Base-by-base conservation (phyloP, 2,888 invertebrate species). In the Elmis aenea region DNA sequence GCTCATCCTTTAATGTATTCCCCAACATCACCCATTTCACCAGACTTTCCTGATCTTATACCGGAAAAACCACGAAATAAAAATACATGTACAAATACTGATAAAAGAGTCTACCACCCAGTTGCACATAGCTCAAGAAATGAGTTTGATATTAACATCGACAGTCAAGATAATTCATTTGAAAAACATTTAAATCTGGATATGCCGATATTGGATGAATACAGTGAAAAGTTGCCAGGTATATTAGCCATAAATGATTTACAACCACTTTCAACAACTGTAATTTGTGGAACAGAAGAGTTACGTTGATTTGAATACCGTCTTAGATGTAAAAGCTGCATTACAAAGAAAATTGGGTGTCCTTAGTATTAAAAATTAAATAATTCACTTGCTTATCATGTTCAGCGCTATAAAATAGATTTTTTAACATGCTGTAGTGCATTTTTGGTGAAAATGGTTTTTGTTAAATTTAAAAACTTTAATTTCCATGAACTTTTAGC, bases 1-100 rank as follows among this genome's bases (percentile, higher is more conserved):
- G 66, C 62, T 11, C 69, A 69, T 49, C 69, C 69, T 3, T 48
- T 69, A 34, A 68, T 69, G 68, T 56, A 54, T 44, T 61, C 63
- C 4, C 59, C 64, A 8, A 48, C 50, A 10, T 59, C 65, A 4
- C 58, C 63, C 12, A 54, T 62, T 21, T 60, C 65, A 2, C 59
- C 61, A 3, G 62, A 63, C 49, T 66, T 52, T 54, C 68, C 67
- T 2, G 67, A 67, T 50, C 41, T 67, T 13, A 66, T 67, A 33
- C 66, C 66, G 3, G 58, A 66, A 48, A 62, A 63, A 42, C 54
- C 61, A 3, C 58, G 60, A 47, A 35, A 38, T 20, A 50, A 48
- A 26, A 43, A 43, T 31, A 33, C 32, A 28, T 28, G 26, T 15
- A 44, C 38, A 37, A 46, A 49, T 39, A 53, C 51, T 35, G 57